Evolutionary conservation across 2,888 invertebrate species (phyloP).

Genomic region (Cylindroiulus punctatus): DNA sequence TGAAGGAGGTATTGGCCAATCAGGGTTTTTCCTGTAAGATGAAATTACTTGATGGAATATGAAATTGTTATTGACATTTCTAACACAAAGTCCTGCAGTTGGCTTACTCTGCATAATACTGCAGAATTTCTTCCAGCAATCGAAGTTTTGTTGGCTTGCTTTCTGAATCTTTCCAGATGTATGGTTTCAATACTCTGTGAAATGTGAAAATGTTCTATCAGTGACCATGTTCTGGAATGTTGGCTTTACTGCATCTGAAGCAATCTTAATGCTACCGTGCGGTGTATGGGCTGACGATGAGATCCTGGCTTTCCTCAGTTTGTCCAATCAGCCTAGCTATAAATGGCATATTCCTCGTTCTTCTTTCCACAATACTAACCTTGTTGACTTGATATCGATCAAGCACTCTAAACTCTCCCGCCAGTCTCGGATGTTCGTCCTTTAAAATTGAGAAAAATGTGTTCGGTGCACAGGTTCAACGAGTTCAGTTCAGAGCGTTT

Average conservation of each 20-base stretch:
- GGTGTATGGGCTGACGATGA: slow-evolving; percentile 67
- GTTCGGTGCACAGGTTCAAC: too few species aligned
- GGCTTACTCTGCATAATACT: neutral
- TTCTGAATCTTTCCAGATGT: slow-evolving; percentile 78
- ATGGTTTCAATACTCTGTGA: slow-evolving; percentile 79
- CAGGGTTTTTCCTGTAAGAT: slow-evolving; percentile 62
- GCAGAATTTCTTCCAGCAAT: slow-evolving; percentile 73
- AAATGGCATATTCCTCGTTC: slow-evolving; percentile 61
- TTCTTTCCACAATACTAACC: slow-evolving; percentile 55
- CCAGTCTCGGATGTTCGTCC: neutral
- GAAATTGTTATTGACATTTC: neutral
- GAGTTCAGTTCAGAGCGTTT: neutral
- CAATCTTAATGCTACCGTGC: slow-evolving; percentile 63
- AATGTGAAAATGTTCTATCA: neutral
- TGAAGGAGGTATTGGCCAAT: slow-evolving; percentile 68
- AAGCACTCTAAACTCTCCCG: slow-evolving; percentile 59
- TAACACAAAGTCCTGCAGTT: neutral
- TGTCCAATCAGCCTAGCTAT: slow-evolving; percentile 64
- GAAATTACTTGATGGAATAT: neutral
- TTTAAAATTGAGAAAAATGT: neutral
- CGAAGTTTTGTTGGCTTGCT: slow-evolving; percentile 77
- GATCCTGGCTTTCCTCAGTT: slow-evolving; percentile 64
- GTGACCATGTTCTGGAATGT: neutral
- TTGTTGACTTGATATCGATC: slow-evolving; percentile 42
- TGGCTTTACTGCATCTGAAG: neutral